phyloP scores from a whole-genome alignment of 2,888 invertebrate genomes.

The Spialia ferax region DNA sequence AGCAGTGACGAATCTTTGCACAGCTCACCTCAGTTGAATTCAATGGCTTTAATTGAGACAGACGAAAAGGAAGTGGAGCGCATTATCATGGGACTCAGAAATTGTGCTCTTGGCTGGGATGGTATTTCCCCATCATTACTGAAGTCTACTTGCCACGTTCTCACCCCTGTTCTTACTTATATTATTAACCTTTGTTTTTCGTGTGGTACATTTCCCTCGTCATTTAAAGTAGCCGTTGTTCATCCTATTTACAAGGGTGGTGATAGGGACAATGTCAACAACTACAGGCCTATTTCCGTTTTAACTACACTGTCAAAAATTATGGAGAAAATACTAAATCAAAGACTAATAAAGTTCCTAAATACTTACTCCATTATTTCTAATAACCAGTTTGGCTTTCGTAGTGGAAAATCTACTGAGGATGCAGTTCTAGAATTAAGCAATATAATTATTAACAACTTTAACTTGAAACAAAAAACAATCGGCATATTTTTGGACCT shows the following conservation, averaged over 20 bases:
- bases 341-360: background rate
- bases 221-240: background rate
- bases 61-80: background rate
- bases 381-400: background rate
- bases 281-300: background rate
- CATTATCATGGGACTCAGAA: background rate
- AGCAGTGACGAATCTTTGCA: background rate
- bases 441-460: background rate
- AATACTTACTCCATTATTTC: background rate
- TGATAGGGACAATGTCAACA: background rate
- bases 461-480: background rate
- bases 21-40: background rate
- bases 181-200: conserved; percentile 1
- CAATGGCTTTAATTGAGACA: background rate
- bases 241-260: background rate
- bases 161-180: background rate
- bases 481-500: background rate
- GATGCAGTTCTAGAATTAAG: background rate
- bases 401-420: background rate
- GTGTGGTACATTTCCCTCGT: background rate
- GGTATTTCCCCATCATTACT: background rate
- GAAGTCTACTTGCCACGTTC: background rate
- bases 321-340: background rate
- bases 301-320: background rate
- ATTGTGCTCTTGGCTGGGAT: conserved; percentile 6